Evolutionary conservation across 1,140 invertebrate species (phyloP).

Genomic region (Drosophila neocordata): DNA sequence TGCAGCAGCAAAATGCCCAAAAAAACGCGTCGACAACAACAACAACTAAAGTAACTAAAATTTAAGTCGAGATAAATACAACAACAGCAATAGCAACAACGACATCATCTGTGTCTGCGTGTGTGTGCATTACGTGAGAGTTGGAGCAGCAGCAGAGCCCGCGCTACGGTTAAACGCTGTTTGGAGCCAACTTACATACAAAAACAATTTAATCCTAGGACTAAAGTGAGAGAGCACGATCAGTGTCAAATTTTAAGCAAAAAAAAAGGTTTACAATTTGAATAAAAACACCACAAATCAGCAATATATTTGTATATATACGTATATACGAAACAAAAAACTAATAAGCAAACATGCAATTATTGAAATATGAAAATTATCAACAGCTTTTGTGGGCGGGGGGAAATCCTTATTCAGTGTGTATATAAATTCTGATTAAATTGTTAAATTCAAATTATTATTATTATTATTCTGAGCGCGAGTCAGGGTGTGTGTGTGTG

Average conservation of each 20-base stretch:
- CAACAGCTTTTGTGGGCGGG: slow-evolving; percentile 28
- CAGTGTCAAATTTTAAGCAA: slow-evolving; percentile 23
- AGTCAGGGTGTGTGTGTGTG: slow-evolving; percentile 30
- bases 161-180: slow-evolving; percentile 9
- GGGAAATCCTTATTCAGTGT: slow-evolving; percentile 15
- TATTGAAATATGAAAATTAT: slow-evolving; percentile 56
- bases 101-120: slow-evolving; percentile 28
- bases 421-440: slow-evolving; percentile 19
- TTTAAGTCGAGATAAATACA: slow-evolving; percentile 14
- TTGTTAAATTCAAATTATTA: slow-evolving; percentile 28
- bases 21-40: slow-evolving; percentile 65
- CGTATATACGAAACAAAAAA: slow-evolving; percentile 18
- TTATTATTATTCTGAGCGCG: slow-evolving; percentile 10
- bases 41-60: slow-evolving; percentile 43
- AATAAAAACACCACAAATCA: slow-evolving; percentile 33
- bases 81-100: slow-evolving; percentile 34
- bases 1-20: slow-evolving; percentile 46
- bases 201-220: slow-evolving; percentile 17
- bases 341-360: slow-evolving; percentile 58
- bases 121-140: slow-evolving; percentile 30
- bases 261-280: not conserved
- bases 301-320: not conserved
- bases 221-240: slow-evolving; percentile 11
- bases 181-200: slow-evolving; percentile 8
- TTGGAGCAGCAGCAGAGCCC: slow-evolving; percentile 7